Percentiles rank a stretch among this genome's conserved stretches.
These are phyloP conservation scores for Sinosuthora webbiana DNA, from an alignment of 2,113 vertebrate species.

Conservation along the genomic window DNA sequence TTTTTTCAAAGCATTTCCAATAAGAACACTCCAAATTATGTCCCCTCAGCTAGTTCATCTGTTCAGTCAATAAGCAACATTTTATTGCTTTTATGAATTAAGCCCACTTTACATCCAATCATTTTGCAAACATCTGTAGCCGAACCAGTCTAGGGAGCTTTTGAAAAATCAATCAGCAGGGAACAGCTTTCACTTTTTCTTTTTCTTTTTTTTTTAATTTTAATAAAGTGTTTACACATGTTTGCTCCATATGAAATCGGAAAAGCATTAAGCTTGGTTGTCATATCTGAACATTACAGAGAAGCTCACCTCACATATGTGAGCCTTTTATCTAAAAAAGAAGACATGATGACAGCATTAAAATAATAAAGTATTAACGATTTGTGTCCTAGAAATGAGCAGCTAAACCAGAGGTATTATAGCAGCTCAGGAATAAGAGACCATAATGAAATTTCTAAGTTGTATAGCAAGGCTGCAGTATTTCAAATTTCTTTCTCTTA, in stretches of 20 bases:
- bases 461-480: neutral
- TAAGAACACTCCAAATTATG: slow-evolving; percentile 76
- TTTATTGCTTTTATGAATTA: slow-evolving; percentile 82
- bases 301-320: neutral
- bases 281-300: neutral
- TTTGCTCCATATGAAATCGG: slow-evolving; percentile 54
- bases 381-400: neutral
- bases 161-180: slow-evolving; percentile 79
- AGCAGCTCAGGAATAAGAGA: neutral
- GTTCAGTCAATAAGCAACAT: slow-evolving; percentile 74
- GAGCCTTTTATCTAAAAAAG: neutral
- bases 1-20: slow-evolving; percentile 67
- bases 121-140: slow-evolving; percentile 79
- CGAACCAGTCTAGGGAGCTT: slow-evolving; percentile 75
- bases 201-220: slow-evolving; percentile 56
- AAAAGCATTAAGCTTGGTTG: neutral
- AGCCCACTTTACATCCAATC: slow-evolving; percentile 76
- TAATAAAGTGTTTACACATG: slow-evolving; percentile 78
- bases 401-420: neutral
- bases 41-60: slow-evolving; percentile 77
- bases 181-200: slow-evolving; percentile 71
- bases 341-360: neutral
- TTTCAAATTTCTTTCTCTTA: neutral
- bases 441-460: neutral
- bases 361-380: neutral